Percentiles rank a stretch among this genome's conserved stretches.
These are phyloP conservation scores for Graphium colonna DNA, from an alignment of 2,888 invertebrate genomes.

Conservation along the genomic window DNA sequence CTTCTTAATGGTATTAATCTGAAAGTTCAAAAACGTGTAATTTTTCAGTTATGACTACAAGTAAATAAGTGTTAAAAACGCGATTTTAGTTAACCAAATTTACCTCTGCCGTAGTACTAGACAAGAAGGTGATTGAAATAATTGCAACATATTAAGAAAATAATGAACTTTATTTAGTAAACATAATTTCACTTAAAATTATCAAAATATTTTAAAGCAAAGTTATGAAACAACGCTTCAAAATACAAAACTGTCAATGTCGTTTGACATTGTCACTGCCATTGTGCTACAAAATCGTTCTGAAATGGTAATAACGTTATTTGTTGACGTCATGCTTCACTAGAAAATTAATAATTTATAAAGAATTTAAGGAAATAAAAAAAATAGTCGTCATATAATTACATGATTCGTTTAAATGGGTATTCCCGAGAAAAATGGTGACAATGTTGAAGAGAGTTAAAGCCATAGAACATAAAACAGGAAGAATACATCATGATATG, in stretches of 20 bases:
- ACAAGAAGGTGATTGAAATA: slow-evolving; percentile 57
- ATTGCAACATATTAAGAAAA: slow-evolving; percentile 60
- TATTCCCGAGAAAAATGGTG: too few relatives aligned
- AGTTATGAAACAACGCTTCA: not conserved
- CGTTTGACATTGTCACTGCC: not conserved
- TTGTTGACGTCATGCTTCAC: too few relatives aligned
- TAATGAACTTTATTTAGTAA: slow-evolving; percentile 27
- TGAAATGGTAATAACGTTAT: too few relatives aligned
- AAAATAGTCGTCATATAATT: too few relatives aligned
- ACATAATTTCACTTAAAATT: slow-evolving; percentile 40
- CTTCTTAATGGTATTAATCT: slow-evolving; percentile 54
- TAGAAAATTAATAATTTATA: too few relatives aligned
- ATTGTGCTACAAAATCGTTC: not conserved
- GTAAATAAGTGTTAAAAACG: too few relatives aligned
- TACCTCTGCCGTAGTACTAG: slow-evolving; percentile 59
- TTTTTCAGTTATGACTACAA: too few relatives aligned
- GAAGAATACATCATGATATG: too few relatives aligned
- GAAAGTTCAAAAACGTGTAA: slow-evolving; percentile 36
- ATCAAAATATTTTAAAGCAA: not conserved
- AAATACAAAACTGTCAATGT: not conserved
- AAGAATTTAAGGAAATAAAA: too few relatives aligned
- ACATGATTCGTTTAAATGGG: too few relatives aligned
- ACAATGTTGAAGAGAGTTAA: too few relatives aligned
- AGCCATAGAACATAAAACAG: too few relatives aligned
- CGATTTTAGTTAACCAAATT: slow-evolving; percentile 28